Evolutionary conservation across 2,797 vertebrate species (phyloP), one percentile per base, ranked within the genome.

Genomic region (Coregonus suidteri): DNA sequence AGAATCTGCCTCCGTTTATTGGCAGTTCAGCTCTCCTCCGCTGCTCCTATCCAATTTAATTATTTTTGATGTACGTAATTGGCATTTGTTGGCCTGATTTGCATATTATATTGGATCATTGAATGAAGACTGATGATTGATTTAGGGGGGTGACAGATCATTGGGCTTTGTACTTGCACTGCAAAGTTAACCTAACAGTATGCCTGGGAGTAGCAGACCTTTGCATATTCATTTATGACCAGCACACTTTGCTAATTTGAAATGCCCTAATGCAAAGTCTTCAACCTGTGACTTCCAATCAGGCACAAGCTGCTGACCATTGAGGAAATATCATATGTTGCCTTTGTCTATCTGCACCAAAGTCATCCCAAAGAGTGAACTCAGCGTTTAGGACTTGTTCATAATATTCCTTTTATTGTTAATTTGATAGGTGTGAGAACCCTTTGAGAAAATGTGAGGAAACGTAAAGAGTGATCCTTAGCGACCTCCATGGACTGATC

Each of bases 61-160:
- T 96, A 97, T 93, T 94, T 94, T 88, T 92, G 92, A 95, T 96
- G 93, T 95, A 93, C 83, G 76, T 91, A 95, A 96, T 97, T 96
- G 94, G 92, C 91, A 94, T 95, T 88, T 90, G 86, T 88, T 90
- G 83, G 68, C 77, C 83, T 90, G 82, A 95, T 97, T 97, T 96
- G 91, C 97, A 97, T 97, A 94, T 96, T 96, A 94, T 93, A 96
- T 95, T 96, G 93, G 94, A 88, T 95, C 95, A 96, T 95, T 95
- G 92, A 97, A 95, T 95, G 89, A 89, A 88, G 85, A 75, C 87
- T 83, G 84, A 86, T 94, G 94, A 97, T 98, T 97, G 92, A 96
- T 96, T 96, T 96, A 95, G 86, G 82, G 68, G 31, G 65, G 85
- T 94, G 95, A 96, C 93, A 91, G 93, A 93, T 84, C 84, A 91